Evolutionary conservation across 2,888 invertebrate genomes (phyloP).

Genomic region (Chirona hameri): DNA sequence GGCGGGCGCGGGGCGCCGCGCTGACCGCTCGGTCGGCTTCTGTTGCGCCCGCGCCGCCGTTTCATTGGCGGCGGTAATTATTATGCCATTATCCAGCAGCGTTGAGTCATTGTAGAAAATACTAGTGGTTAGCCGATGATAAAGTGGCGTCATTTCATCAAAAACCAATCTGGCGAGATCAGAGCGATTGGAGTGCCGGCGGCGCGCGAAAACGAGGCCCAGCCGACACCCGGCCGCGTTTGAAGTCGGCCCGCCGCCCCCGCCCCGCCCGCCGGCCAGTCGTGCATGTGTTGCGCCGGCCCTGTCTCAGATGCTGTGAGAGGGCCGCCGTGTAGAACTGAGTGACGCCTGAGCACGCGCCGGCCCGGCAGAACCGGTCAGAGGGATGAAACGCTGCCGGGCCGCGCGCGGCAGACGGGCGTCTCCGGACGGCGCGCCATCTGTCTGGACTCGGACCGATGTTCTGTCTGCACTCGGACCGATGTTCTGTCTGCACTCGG

Average conservation of each 20-base stretch:
- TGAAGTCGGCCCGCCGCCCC: not conserved
- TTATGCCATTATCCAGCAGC: conserved; percentile 6
- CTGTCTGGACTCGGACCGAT: too few relatives aligned
- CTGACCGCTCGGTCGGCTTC: not conserved
- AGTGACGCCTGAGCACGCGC: not conserved
- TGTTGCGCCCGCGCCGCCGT: not conserved
- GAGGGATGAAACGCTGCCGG: not conserved
- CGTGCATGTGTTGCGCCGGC: not conserved
- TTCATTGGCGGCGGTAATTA: not conserved
- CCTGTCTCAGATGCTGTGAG: not conserved
- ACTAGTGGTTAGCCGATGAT: conserved; percentile 23
- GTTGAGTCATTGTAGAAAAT: conserved; percentile 26
- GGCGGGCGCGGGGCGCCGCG: not conserved
- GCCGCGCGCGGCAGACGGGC: too few relatives aligned
- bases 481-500: too few relatives aligned
- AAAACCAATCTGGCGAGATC: conserved; percentile 22
- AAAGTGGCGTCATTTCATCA: conserved; percentile 22
- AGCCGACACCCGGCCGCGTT: not conserved
- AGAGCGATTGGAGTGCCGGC: not conserved
- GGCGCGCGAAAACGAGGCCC: not conserved
- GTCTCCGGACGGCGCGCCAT: too few relatives aligned
- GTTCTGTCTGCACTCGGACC: too few relatives aligned
- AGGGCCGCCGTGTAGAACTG: too few relatives aligned
- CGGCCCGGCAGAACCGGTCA: not conserved
- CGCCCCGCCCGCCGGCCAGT: not conserved